Evolutionary conservation across 2,113 vertebrate species (phyloP).

Genomic region (Patagioenas fasciata): DNA sequence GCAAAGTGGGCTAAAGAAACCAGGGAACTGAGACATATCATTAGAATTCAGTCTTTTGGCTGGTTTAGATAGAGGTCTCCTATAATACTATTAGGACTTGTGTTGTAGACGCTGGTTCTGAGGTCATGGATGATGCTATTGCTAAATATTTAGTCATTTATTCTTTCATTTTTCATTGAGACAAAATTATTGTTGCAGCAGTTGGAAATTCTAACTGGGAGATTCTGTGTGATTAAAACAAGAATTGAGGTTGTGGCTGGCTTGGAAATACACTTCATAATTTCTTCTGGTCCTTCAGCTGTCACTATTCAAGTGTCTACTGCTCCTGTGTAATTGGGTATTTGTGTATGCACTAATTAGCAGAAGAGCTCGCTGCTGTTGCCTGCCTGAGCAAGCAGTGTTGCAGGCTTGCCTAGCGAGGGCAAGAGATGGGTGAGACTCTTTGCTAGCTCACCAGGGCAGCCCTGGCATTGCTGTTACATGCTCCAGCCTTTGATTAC

Average conservation of each 20-base stretch:
- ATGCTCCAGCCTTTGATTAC: fast-evolving
- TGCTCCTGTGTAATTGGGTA: not conserved
- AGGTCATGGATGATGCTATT: not conserved
- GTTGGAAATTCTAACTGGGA: not conserved
- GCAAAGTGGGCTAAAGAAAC: not conserved
- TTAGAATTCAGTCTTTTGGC: not conserved
- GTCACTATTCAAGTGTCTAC: not conserved
- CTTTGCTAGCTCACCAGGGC: not conserved
- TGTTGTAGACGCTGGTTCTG: not conserved
- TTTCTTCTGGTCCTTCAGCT: not conserved
- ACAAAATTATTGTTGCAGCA: not conserved
- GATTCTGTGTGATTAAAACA: not conserved
- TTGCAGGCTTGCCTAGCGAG: fast-evolving
- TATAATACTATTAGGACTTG: not conserved
- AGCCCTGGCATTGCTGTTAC: not conserved
- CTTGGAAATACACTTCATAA: not conserved
- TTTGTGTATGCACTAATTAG: conserved; percentile 12
- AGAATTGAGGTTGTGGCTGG: not conserved
- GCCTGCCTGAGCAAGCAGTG: not conserved
- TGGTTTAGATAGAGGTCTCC: not conserved
- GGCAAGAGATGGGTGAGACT: not conserved
- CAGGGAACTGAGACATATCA: not conserved
- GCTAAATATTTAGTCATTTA: not conserved
- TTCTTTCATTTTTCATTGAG: not conserved
- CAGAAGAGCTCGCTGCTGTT: not conserved